These are phyloP conservation scores for Synergus japonicus DNA, from an alignment of 2,888 invertebrate genomes.

Conservation along the genomic window DNA sequence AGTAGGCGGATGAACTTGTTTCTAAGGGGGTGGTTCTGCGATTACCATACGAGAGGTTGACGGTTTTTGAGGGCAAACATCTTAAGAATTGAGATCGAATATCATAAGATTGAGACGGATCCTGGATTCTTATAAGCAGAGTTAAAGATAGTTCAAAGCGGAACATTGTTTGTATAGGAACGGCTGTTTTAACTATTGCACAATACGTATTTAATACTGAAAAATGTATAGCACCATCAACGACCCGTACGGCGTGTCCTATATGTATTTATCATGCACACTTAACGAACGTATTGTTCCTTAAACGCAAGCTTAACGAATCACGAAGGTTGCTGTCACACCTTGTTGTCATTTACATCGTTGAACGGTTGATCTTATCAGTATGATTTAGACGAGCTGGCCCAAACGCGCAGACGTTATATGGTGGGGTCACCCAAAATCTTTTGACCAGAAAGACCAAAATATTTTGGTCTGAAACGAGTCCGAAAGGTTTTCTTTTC, in stretches of 20 bases:
- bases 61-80: background rate
- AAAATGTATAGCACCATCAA: conserved; percentile 41
- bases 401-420: conserved; percentile 63
- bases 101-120: background rate
- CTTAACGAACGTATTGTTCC: conserved; percentile 52
- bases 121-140: background rate
- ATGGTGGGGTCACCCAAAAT: conserved; percentile 45
- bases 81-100: conserved; percentile 10
- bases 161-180: conserved; percentile 24
- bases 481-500: conserved; percentile 4
- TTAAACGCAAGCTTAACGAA: conserved; percentile 56
- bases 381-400: conserved; percentile 69
- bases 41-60: conserved; percentile 41
- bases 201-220: conserved; percentile 33
- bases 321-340: conserved; percentile 54
- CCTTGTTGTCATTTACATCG: conserved; percentile 53
- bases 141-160: conserved; percentile 25
- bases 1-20: conserved; percentile 27
- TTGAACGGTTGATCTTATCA: conserved; percentile 47
- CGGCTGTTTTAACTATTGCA: conserved; percentile 18
- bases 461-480: background rate
- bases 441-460: conserved; percentile 2
- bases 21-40: conserved; percentile 33
- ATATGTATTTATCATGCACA: conserved; percentile 46
- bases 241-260: conserved; percentile 43